Base-by-base conservation (phyloP, 2,113 vertebrate species). In the Pterophyllum scalare region DNA sequence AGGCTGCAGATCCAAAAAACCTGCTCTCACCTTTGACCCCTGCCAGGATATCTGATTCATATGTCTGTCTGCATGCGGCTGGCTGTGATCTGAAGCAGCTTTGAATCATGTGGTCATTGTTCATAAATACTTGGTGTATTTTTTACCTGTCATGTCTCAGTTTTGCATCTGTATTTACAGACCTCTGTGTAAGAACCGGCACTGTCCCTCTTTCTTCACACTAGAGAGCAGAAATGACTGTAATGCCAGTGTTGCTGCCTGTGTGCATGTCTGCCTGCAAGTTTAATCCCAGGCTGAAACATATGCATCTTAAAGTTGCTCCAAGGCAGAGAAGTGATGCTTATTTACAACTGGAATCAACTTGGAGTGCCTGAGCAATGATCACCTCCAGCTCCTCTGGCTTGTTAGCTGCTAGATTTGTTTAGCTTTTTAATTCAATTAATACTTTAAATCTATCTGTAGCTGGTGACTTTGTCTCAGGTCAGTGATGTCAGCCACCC, bases 21-120 rank as follows among this genome's bases (percentile, higher is more conserved):
- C 83, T 19, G 56, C 81, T 75, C 33, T 85, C 22, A 81, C 77
- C 86, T 81, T 33, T 62, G 75, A 79, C 60, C 77, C 7, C 56
- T 49, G 80, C 76, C 76, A 62, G 72, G 54, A 61, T 54, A 43
- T 56, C 40, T 52, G 65, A 52, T 4, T 70, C 65, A 70, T 70
- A 28, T 9, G 24, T 13, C 24, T 20, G 2, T 59, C 28, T 49
- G 12, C 15, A 0, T 10, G 35, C 43, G 77, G 33, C 17, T 5
- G 59, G 49, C 1, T 46, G 52, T 24, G 5, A 49, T 20, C 24
- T 0, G 64, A 49, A 26, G 40, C 40, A 49, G 0, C 59, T 67
- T 2, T 28, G 40, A 79, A 26, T 65, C 59, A 85, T 26, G 59
- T 31, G 52, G 9, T 1, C 31, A 2, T 10, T 0, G 43, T 58